Percentiles rank a stretch among this genome's conserved stretches.
phyloP scores from a whole-genome alignment of 2,888 invertebrate species.

The Eristalis intricaria region DNA sequence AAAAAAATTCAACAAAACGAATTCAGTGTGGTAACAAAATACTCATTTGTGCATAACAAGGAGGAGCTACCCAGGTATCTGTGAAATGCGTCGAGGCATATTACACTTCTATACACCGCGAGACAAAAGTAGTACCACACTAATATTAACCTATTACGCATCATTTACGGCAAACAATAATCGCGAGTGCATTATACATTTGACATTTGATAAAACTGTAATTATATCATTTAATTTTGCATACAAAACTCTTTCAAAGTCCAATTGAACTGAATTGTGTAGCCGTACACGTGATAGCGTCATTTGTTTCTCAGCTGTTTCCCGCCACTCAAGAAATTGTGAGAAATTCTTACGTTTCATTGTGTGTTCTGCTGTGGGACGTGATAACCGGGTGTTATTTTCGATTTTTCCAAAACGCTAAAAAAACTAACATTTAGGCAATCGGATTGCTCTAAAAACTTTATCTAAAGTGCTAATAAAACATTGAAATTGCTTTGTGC shows the following conservation, averaged over 20 bases:
- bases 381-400: conserved; percentile 58
- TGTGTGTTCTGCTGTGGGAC: conserved; percentile 66
- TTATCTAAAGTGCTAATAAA: conserved; percentile 24
- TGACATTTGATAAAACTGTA: neutral
- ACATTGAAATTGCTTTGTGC: conserved; percentile 8
- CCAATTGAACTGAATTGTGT: conserved; percentile 31
- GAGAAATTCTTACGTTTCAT: conserved; percentile 64
- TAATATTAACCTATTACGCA: conserved; percentile 33
- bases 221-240: conserved; percentile 2
- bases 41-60: conserved; percentile 44
- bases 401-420: conserved; percentile 25
- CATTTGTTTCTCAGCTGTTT: conserved; percentile 72
- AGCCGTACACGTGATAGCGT: conserved; percentile 67
- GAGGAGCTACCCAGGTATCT: conserved; percentile 52
- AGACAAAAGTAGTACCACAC: conserved; percentile 67
- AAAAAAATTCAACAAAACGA: conserved; percentile 19
- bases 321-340: conserved; percentile 69
- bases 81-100: conserved; percentile 67
- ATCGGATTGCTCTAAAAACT: conserved; percentile 29
- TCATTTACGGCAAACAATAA: conserved; percentile 5
- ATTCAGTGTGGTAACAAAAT: conserved; percentile 47
- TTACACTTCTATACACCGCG: conserved; percentile 58
- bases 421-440: conserved; percentile 21
- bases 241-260: conserved; percentile 11
- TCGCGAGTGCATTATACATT: neutral